Conservation (phyloP, 1,140 invertebrate genomes). For the Aporrectodea caliginosa region DNA sequence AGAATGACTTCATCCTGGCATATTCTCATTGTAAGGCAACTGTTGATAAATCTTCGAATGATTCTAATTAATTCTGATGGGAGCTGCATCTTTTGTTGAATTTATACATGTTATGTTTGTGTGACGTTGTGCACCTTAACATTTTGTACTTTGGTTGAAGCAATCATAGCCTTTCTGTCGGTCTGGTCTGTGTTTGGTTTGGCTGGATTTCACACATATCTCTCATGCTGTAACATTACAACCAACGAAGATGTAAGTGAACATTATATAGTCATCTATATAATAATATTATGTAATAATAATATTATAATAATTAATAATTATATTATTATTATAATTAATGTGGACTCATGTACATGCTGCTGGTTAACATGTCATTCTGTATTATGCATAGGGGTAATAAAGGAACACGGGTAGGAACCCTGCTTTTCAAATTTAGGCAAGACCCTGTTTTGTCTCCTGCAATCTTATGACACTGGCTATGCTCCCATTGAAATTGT, state of each 20-base stretch:
- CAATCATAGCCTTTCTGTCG: conserved; percentile 90
- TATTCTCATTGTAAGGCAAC: neutral
- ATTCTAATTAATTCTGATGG: neutral
- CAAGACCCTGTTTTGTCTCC: too few relatives aligned
- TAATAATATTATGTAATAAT: neutral
- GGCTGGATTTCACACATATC: conserved; percentile 96
- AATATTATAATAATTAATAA: neutral
- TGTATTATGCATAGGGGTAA: too few relatives aligned
- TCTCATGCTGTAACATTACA: conserved; percentile 93
- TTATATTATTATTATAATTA: neutral
- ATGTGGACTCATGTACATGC: neutral
- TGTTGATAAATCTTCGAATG: neutral
- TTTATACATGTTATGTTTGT: neutral
- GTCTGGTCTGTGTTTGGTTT: conserved; percentile 96
- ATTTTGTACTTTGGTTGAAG: conserved; percentile 70
- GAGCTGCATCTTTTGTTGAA: neutral
- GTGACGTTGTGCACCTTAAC: conserved; percentile 19
- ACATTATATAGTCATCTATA: neutral
- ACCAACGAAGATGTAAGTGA: conserved; percentile 76
- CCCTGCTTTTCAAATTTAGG: neutral
- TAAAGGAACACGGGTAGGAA: too few relatives aligned
- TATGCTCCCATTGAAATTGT: too few relatives aligned
- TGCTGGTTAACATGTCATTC: neutral
- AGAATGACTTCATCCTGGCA: neutral
- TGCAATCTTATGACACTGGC: too few relatives aligned